Evolutionary conservation across 2,797 vertebrate species (phyloP), one percentile per base, ranked within the genome.

Genomic region (Argya squamiceps): DNA sequence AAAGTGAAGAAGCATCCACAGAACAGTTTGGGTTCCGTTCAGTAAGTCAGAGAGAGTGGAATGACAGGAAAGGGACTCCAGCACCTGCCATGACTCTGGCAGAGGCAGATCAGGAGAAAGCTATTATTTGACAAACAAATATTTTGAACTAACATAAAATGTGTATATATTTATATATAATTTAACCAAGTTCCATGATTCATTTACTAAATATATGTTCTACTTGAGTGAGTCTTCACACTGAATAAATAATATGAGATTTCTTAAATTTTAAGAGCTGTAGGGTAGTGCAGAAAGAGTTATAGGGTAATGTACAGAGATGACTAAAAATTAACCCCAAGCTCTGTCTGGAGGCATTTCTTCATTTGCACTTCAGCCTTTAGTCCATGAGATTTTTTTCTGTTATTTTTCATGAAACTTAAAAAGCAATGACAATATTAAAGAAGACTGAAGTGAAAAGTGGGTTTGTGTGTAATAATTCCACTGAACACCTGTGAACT

Each of bases 401-500:
- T 20, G 9, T 11, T 27, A 5, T 16, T 32, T 14, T 68, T 41
- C 10, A 6, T 91, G 29, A 87, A 69, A 89, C n/a, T 81, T 88
- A 83, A 91, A 93, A 44, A 92, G 5, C 10, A 32, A 43, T 76
- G 36, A 84, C 84, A 84, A 81, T 21, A 12, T 30, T 74, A 63
- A 89, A 81, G 60, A 81, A 78, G 23, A 27, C 43, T 88, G 53
- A 96, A 82, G 19, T 89, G 39, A 89, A 90, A 70, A 52, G 36
- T 69, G 44, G 1, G 55, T 96, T 96, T 97, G 46, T 92, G n/a
- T 82, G 22, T 58, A 94, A 89, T 59, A 47, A 11, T 80, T 95
- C 89, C 36, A 84, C 22, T 58, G 90, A 95, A 92, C 88, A 92
- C 78, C 76, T 97, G 84, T 79, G 92, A 97, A 65, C 71, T 77